A percentile compares a stretch with the other conserved stretches of the same genome.
Conservation (phyloP, 2,888 invertebrate genomes). For the Caenorhabditis wallacei region DNA sequence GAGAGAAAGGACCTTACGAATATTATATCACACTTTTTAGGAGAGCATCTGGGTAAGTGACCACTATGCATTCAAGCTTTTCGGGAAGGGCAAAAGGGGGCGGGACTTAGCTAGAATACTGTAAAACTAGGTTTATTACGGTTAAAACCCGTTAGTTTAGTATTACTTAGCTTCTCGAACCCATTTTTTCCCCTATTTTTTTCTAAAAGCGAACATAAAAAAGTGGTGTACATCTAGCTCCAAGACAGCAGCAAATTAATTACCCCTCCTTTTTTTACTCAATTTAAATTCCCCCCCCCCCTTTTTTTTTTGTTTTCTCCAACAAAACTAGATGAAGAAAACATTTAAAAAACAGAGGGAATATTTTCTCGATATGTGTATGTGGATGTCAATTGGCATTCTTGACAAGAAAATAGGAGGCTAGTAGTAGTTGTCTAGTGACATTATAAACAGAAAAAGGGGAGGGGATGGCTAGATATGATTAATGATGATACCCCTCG, state of each 20-base stretch:
- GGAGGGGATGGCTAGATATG: background rate
- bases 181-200: too few relatives aligned
- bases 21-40: slow-evolving; percentile 30
- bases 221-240: too few relatives aligned
- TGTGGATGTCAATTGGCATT: slow-evolving; percentile 14
- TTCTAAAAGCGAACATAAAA: too few relatives aligned
- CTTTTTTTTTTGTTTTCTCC: background rate
- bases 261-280: background rate
- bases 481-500: slow-evolving; percentile 22
- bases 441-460: too few relatives aligned
- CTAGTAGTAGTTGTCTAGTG: background rate
- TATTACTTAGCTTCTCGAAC: too few relatives aligned
- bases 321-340: background rate
- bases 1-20: slow-evolving; percentile 9
- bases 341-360: background rate
- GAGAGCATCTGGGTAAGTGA: slow-evolving; percentile 39
- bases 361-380: too few relatives aligned
- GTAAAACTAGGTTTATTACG: too few relatives aligned
- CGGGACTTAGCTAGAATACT: too few relatives aligned
- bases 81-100: too few relatives aligned
- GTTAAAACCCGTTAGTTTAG: too few relatives aligned
- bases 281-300: background rate
- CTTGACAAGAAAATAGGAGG: slow-evolving; percentile 13
- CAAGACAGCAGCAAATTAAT: background rate
- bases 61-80: slow-evolving; percentile 5